These are phyloP conservation scores for Catamblyrhynchus diadema DNA, from an alignment of 2,797 vertebrate species.

Conservation along the genomic window DNA sequence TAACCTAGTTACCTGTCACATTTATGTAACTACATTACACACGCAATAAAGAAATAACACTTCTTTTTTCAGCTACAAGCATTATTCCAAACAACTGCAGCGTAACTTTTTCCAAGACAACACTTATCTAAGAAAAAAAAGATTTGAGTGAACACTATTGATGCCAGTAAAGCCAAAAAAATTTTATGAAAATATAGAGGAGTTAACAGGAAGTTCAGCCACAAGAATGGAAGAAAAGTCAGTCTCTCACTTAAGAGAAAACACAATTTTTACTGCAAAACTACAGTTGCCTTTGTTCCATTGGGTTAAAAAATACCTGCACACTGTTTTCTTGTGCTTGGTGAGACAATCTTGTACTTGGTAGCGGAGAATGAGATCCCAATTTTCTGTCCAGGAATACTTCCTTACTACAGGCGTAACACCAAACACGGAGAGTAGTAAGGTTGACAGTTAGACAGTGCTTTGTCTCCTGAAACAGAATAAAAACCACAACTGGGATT, in stretches of 20 bases:
- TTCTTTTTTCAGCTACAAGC: background rate
- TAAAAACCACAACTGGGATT: background rate
- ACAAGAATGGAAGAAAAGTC: background rate
- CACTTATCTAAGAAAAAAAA: background rate
- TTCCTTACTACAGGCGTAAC: slow-evolving; percentile 96
- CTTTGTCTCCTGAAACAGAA: slow-evolving; percentile 83
- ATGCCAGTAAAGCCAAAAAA: background rate
- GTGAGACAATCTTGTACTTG: slow-evolving; percentile 75
- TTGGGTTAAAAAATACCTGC: slow-evolving; percentile 61
- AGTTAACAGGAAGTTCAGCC: background rate
- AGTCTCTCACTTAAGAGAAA: background rate
- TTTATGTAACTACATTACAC: background rate
- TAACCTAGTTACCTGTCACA: background rate
- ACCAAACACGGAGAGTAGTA: slow-evolving; percentile 97
- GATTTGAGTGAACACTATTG: background rate
- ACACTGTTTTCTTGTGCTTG: slow-evolving; percentile 72
- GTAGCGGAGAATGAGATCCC: slow-evolving; percentile 77
- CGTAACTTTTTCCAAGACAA: background rate
- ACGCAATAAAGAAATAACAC: background rate
- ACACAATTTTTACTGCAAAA: background rate
- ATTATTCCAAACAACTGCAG: background rate
- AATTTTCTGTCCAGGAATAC: slow-evolving; percentile 96
- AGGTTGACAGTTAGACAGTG: slow-evolving; percentile 98
- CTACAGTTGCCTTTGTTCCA: background rate
- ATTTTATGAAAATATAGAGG: background rate